Conservation (phyloP, 2,797 vertebrate genomes). For the Capromys pilorides region DNA sequence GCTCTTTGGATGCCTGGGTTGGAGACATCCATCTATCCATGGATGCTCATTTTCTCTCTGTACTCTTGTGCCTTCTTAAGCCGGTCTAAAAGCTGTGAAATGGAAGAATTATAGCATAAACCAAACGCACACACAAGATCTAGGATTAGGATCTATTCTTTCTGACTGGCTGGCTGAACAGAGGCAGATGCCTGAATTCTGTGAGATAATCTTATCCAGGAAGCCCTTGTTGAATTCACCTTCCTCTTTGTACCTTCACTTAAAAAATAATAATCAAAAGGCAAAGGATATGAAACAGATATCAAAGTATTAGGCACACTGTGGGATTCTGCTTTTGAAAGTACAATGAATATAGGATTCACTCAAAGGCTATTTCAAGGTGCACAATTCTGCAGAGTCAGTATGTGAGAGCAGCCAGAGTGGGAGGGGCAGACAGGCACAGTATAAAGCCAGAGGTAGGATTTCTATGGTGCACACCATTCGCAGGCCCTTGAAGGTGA, state of each 20-base stretch:
- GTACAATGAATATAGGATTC: accelerated
- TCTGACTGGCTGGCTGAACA: neutral
- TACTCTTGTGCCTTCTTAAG: neutral
- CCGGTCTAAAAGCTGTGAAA: neutral
- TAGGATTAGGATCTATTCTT: neutral
- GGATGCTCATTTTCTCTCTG: neutral
- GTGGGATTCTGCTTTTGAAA: neutral
- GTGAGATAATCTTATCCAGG: neutral
- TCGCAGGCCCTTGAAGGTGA: neutral
- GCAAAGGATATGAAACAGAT: neutral
- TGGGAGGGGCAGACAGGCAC: neutral
- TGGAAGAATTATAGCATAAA: neutral
- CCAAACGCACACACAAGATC: accelerated
- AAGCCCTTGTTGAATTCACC: neutral
- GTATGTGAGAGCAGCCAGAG: neutral
- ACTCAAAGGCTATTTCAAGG: no score
- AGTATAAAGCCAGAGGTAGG: neutral
- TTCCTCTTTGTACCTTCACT: neutral
- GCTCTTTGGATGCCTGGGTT: accelerated
- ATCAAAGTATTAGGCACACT: neutral
- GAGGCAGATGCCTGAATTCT: neutral
- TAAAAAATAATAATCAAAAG: neutral
- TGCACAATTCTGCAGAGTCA: neutral
- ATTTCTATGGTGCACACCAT: accelerated
- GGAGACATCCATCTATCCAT: neutral